phyloP scores from a whole-genome alignment of 1,140 invertebrate genomes.

The Drosophila yakuba region DNA sequence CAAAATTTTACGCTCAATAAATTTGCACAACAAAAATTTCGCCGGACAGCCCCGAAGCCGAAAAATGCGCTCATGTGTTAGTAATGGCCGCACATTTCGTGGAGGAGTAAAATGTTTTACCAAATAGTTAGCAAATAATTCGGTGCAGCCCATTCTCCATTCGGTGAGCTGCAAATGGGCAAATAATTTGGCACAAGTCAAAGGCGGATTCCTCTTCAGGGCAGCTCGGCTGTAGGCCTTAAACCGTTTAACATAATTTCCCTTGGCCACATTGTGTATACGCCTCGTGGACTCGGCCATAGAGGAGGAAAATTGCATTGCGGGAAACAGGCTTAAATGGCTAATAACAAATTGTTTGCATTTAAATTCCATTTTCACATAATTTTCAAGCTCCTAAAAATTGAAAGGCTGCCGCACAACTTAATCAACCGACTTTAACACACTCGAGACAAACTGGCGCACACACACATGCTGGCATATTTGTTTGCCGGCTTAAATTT shows the following conservation, averaged over 20 bases:
- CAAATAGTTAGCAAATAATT: conserved; percentile 61
- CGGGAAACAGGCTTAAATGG: conserved; percentile 30
- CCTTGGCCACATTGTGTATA: conserved; percentile 40
- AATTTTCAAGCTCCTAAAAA: conserved; percentile 43
- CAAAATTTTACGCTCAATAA: conserved; percentile 81
- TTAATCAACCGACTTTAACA: conserved; percentile 38
- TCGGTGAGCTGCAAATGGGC: conserved; percentile 19
- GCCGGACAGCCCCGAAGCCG: conserved; percentile 63
- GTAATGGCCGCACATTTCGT: conserved; percentile 46
- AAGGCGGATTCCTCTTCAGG: conserved; percentile 11
- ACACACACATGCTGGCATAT: conserved; percentile 37
- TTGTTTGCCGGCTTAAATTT: conserved; percentile 37
- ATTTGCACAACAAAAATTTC: conserved; percentile 54
- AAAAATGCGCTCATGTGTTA: conserved; percentile 75
- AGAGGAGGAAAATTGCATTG: conserved; percentile 31
- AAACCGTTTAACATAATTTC: conserved; percentile 41
- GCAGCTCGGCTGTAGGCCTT: conserved; percentile 10
- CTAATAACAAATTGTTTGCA: conserved; percentile 52
- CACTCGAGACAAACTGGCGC: conserved; percentile 17
- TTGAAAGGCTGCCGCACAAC: conserved; percentile 50
- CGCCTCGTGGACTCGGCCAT: conserved; percentile 24
- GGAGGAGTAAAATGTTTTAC: conserved; percentile 20
- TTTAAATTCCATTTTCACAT: conserved; percentile 55
- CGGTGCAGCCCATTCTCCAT: not conserved
- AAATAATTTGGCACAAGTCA: conserved; percentile 47